Conservation (phyloP, 2,797 vertebrate genomes). For the Brachymystax lenok region DNA sequence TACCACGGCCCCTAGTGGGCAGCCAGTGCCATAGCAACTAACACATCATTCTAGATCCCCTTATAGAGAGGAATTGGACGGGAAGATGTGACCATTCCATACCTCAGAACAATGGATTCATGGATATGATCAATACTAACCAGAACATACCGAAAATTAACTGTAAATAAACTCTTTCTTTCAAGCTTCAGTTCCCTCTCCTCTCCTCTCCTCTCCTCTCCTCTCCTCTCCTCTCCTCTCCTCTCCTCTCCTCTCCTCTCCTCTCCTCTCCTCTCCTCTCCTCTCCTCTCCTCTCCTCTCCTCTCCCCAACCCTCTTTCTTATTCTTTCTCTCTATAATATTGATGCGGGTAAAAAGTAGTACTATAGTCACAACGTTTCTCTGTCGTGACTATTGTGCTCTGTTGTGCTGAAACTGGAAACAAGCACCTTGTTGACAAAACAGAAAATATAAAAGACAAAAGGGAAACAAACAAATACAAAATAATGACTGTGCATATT, state of each 20-base stretch:
- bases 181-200: slow-evolving; percentile 48
- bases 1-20: slow-evolving; percentile 60
- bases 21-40: slow-evolving; percentile 72
- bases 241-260: slow-evolving; percentile 5
- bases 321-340: slow-evolving; percentile 68
- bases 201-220: neutral
- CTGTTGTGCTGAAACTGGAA: slow-evolving; percentile 84
- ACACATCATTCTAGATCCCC: slow-evolving; percentile 45
- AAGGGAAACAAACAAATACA: slow-evolving; percentile 43
- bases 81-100: slow-evolving; percentile 47
- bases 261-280: slow-evolving; percentile 6
- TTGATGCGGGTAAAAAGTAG: slow-evolving; percentile 88
- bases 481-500: slow-evolving; percentile 60
- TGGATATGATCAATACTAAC: slow-evolving; percentile 50
- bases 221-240: neutral
- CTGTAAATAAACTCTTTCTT: slow-evolving; percentile 72
- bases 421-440: slow-evolving; percentile 89
- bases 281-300: neutral
- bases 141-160: slow-evolving; percentile 62
- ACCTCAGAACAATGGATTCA: slow-evolving; percentile 32
- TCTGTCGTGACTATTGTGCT: slow-evolving; percentile 83
- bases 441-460: slow-evolving; percentile 53
- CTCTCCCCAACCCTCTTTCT: slow-evolving; percentile 22
- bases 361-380: slow-evolving; percentile 84
- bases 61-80: slow-evolving; percentile 51